Conservation (phyloP, 37 sponge, comb jelly and placozoan species). For the Axinella damicornis region DNA sequence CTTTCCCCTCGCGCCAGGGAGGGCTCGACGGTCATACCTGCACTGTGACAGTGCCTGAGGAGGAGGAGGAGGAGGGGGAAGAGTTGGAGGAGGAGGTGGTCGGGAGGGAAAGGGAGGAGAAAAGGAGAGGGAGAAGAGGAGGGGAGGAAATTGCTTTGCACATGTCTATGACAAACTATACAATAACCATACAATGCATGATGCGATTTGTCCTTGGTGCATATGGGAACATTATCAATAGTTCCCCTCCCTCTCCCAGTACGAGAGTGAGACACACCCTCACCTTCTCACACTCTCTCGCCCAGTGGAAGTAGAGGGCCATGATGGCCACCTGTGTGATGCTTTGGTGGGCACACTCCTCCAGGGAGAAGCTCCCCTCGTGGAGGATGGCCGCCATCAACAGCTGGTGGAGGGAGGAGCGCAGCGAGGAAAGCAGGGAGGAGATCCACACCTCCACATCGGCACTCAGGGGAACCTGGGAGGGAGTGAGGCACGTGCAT, state of each 20-base stretch:
- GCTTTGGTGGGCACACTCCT: constrained; percentile 32
- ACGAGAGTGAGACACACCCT: too few relatives aligned
- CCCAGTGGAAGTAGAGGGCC: constrained; percentile 84
- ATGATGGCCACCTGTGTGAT: constrained; percentile 76
- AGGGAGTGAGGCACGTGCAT: background rate
- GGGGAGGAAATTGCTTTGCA: too few relatives aligned
- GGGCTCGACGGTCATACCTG: constrained; percentile 76
- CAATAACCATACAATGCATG: too few relatives aligned
- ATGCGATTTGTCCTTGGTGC: too few relatives aligned
- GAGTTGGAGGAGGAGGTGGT: background rate
- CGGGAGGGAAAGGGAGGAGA: background rate
- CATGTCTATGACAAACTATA: too few relatives aligned
- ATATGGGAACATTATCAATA: too few relatives aligned
- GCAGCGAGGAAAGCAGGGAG: constrained; percentile 18
- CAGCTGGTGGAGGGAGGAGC: constrained; percentile 36
- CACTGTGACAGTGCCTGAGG: constrained; percentile 39
- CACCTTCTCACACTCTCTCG: constrained; percentile 80
- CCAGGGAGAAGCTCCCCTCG: constrained; percentile 27
- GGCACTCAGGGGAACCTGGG: constrained; percentile 62
- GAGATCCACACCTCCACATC: constrained; percentile 79
- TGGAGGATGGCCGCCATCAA: background rate
- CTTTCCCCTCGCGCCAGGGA: constrained; percentile 52
- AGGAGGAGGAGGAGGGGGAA: background rate
- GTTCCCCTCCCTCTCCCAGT: too few relatives aligned
- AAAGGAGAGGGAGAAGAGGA: background rate